Base-by-base conservation (phyloP, 2,797 vertebrate species). In the Cheirogaleus major region DNA sequence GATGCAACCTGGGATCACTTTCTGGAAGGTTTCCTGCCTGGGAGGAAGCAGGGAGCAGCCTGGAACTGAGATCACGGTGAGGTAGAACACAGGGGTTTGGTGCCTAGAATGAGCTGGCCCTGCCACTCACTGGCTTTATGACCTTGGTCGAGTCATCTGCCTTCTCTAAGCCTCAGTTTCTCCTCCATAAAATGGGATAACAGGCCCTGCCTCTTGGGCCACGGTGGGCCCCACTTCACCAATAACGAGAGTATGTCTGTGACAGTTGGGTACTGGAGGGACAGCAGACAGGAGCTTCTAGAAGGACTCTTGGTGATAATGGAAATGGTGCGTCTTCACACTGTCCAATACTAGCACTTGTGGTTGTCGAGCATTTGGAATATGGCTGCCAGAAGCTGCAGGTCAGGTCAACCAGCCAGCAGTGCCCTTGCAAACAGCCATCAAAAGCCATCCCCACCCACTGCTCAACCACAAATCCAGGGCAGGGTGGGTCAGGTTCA, bases 221-320 rank as follows among this genome's bases (percentile, higher is more conserved):
- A 50, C 6, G 2, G 59, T n/a, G 22, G 81, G 61, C 30, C 69
- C 59, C 35, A 22, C 59, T 32, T 57, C 4, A 1, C 38, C 45
- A 4, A 1, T 2, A 52, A 76, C 0, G 2, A 82, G 43, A 18
- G 27, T 25, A 23, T 41, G 1, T 0, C 61, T 35, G 10, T 10
- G 2, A 59, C 9, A 43, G 59, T 59, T 23, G 38, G 38, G 38
- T 38, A 38, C 38, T 38, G 38, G 38, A 38, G 38, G 38, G 38
- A 38, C 38, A 38, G 38, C 38, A 38, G 38, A 38, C 38, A 38
- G 38, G 38, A 38, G 38, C 38, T 38, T 38, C 38, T 38, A 4
- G 38, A 38, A 38, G 38, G 38, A 38, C 38, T 38, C 38, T 38
- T 38, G 38, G 38, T 38, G 38, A 38, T 38, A 38, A 38, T 38